Conservation (phyloP, 2,113 vertebrate genomes). For the Canis aureus region DNA sequence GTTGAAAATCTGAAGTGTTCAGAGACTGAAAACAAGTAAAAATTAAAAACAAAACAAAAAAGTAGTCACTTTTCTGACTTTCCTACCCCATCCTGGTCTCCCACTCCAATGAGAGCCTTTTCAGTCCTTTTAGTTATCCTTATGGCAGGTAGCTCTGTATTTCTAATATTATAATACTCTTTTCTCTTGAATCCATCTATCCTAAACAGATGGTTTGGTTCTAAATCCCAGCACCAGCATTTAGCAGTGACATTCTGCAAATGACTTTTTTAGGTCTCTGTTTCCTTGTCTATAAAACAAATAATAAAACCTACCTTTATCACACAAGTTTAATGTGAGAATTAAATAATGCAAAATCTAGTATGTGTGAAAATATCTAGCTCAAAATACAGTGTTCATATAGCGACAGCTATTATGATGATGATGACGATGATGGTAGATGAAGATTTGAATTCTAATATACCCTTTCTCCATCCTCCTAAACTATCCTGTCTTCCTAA, state of each 20-base stretch:
- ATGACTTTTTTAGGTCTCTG: not conserved
- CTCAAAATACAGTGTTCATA: not conserved
- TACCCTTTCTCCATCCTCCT: slow-evolving; percentile 18
- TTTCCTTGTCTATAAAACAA: slow-evolving; percentile 35
- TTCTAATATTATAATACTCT: not conserved
- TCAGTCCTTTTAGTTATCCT: not conserved
- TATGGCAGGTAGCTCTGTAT: not conserved
- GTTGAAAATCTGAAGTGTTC: slow-evolving; percentile 45
- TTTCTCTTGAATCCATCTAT: not conserved
- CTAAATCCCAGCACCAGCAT: not conserved
- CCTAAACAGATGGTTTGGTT: not conserved
- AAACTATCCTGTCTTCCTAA: not conserved
- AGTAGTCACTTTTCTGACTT: not conserved
- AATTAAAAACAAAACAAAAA: not conserved
- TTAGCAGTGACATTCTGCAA: slow-evolving; percentile 6
- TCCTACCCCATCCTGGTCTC: no score
- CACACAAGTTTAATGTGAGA: not conserved
- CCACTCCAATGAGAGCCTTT: not conserved
- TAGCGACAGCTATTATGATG: not conserved
- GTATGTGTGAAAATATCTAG: not conserved
- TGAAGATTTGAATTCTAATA: not conserved
- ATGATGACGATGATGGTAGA: not conserved
- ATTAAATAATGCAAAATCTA: slow-evolving; percentile 25
- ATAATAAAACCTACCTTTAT: not conserved
- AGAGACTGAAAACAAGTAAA: not conserved